A percentile compares a stretch with the other conserved stretches of the same genome.
Conservation (phyloP, 2,113 vertebrate species). For the Anoura caudifer region DNA sequence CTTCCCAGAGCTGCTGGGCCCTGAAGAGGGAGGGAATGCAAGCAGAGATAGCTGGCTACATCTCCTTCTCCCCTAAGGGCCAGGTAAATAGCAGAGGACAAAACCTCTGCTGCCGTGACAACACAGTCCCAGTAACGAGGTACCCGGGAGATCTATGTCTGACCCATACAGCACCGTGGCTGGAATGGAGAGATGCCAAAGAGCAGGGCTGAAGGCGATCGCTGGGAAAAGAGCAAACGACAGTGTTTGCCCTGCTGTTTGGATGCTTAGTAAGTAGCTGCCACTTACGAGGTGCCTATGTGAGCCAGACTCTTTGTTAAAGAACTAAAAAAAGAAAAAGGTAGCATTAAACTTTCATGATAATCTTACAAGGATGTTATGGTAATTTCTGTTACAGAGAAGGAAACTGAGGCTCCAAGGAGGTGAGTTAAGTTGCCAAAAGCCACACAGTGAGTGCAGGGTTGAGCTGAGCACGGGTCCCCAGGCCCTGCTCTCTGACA, state of each 20-base stretch:
- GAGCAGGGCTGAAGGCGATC: neutral
- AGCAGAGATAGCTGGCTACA: neutral
- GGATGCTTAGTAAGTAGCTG: neutral
- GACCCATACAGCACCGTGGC: accelerated
- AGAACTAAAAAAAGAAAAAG: neutral
- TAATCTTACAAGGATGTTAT: neutral
- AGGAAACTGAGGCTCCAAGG: neutral
- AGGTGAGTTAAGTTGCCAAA: neutral
- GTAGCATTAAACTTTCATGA: neutral
- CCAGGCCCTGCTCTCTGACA: too few species aligned
- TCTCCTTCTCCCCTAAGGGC: neutral
- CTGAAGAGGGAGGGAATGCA: neutral
- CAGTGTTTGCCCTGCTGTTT: neutral
- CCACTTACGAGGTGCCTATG: too few species aligned
- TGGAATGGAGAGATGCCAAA: neutral
- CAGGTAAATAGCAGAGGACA: too few species aligned
- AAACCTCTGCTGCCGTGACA: accelerated
- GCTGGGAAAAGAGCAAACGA: neutral
- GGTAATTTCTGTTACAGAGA: neutral
- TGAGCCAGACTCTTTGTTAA: neutral
- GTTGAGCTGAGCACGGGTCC: accelerated
- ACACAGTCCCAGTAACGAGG: too few species aligned
- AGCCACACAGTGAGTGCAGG: neutral
- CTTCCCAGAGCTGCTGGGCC: neutral
- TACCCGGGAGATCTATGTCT: neutral